A percentile compares a stretch with the other conserved stretches of the same genome.
phyloP scores from a whole-genome alignment of 1,140 invertebrate species.

The Tetranychus urticae region DNA sequence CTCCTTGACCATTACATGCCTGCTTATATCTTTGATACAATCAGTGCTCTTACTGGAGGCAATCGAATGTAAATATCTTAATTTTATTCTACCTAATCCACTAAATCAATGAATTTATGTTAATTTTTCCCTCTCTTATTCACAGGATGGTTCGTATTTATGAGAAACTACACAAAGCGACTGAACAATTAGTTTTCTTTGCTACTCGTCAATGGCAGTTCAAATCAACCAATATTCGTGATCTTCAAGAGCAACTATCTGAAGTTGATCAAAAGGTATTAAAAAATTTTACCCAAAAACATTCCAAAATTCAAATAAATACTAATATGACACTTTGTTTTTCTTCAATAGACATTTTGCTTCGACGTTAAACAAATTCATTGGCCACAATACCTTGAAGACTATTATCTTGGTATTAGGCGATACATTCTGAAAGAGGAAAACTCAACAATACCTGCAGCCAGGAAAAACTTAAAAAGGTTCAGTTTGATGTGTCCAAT shows the following conservation, averaged over 20 bases:
- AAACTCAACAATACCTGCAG: conserved; percentile 50
- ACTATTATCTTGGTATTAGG: conserved; percentile 44
- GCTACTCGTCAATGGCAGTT: conserved; percentile 58
- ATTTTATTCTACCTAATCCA: not conserved
- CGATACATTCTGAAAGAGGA: conserved; percentile 54
- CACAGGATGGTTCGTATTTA: not conserved
- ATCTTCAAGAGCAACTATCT: conserved; percentile 32
- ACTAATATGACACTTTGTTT: not conserved
- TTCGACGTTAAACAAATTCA: conserved; percentile 41
- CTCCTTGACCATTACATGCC: conserved; percentile 63
- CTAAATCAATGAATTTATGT: not conserved
- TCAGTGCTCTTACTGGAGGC: conserved; percentile 29
- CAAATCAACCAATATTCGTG: conserved; percentile 38
- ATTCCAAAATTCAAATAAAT: not conserved
- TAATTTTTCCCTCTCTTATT: conserved; percentile 15
- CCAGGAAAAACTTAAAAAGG: conserved; percentile 22
- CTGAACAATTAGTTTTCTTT: conserved; percentile 47
- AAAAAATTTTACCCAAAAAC: not conserved
- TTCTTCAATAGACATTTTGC: conserved; percentile 25
- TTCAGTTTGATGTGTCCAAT: not conserved
- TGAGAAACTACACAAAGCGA: conserved; percentile 14
- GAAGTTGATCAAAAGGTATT: conserved; percentile 28
- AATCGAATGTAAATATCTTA: conserved; percentile 19
- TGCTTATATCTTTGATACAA: conserved; percentile 45
- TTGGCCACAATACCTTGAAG: conserved; percentile 41